Conservation (phyloP, 2,797 vertebrate species). For the Sebastes diaconus region DNA sequence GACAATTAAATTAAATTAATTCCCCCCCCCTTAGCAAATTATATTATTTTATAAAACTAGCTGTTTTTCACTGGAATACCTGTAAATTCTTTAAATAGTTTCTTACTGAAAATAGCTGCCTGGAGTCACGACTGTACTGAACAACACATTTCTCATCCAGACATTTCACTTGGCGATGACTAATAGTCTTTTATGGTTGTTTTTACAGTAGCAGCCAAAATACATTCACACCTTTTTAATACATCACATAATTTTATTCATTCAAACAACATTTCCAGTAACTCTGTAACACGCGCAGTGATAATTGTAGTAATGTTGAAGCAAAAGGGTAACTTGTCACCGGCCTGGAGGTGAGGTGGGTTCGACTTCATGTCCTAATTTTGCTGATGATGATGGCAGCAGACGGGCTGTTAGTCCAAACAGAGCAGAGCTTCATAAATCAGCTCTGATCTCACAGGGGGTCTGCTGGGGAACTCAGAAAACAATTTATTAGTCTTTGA, state of each 20-base stretch:
- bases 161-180: constrained; percentile 21
- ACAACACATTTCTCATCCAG: constrained; percentile 28
- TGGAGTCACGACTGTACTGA: constrained; percentile 1
- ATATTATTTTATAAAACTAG: constrained; percentile 1
- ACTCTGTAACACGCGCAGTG: not conserved
- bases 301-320: constrained; percentile 10
- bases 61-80: not conserved
- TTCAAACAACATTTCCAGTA: constrained; percentile 28
- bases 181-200: constrained; percentile 43
- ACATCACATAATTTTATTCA: constrained; percentile 3
- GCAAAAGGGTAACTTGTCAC: constrained; percentile 13
- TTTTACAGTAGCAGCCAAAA: constrained; percentile 48
- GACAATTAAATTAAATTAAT: not conserved
- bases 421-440: constrained; percentile 30
- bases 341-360: not conserved
- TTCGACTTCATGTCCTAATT: constrained; percentile 21
- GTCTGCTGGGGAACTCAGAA: constrained; percentile 33
- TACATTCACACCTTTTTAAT: constrained; percentile 31
- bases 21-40: not conserved
- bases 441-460: constrained; percentile 51
- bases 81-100: constrained; percentile 49
- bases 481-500: constrained; percentile 53
- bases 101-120: constrained; percentile 16
- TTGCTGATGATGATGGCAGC: constrained; percentile 16
- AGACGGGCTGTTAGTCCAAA: constrained; percentile 49